Evolutionary conservation across 2,797 vertebrate genomes (phyloP), one percentile per base, ranked within the genome.

Genomic region (Sebastes iracundus): DNA sequence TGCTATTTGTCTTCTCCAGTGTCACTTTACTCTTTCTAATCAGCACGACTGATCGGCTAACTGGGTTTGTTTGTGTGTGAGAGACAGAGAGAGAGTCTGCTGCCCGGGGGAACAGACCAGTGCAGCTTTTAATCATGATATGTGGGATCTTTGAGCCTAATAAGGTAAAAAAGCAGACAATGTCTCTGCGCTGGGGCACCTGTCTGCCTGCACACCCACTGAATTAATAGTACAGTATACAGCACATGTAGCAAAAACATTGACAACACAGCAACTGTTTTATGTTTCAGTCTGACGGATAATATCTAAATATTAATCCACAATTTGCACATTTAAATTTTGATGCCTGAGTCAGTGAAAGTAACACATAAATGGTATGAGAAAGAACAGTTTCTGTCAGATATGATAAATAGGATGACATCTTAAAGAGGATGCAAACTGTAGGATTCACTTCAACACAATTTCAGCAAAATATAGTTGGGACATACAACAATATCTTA

Each of bases 21-120:
- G 86, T 86, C 90, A 79, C 77, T 87, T 88, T 87, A 1, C 73
- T 82, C 80, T 78, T 67, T 78, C 64, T 87, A 82, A 93, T 90
- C n/a, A 33, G 61, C 66, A 46, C 46, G 1, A 32, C 72, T 71
- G 75, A 87, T 76, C 49, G 13, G 61, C 55, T 91, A 93, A 94
- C 72, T 79, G 70, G 62, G 84, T 91, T 91, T 90, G 72, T 87
- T 61, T 81, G 66, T 85, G 35, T 58, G 46, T 79, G 61, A 62
- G 11, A 13, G 79, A 55, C 33, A 32, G 72, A 49, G 70, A 81
- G 52, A 22, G 68, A 61, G 46, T 63, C n/a, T 25, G 65, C 20
- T 38, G 71, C 62, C 78, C 3, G 1, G 20, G 20, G 72, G n/a
- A 85, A 65, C 68, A 64, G 72, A 52, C 72, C 30, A 64, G 71